A percentile compares a stretch with the other conserved stretches of the same genome.
Conservation (phyloP, 2,888 invertebrate genomes). For the Agriotes lineatus region DNA sequence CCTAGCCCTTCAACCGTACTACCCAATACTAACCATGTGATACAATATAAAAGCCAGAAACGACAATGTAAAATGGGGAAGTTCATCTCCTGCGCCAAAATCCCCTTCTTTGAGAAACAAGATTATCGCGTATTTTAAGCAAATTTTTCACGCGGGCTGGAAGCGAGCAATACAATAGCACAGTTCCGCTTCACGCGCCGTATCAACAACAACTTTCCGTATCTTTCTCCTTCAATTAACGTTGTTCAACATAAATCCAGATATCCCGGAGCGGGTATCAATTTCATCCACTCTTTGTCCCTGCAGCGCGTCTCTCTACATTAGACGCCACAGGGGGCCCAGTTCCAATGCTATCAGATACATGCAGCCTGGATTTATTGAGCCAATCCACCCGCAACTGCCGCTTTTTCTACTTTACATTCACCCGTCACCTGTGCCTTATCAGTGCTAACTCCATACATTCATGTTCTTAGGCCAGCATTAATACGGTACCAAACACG, state of each 20-base stretch:
- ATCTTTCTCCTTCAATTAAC: slow-evolving; percentile 18
- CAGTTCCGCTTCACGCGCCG: too few relatives aligned
- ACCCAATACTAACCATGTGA: too few relatives aligned
- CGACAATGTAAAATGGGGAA: too few relatives aligned
- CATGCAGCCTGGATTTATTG: slow-evolving; percentile 38
- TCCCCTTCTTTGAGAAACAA: too few relatives aligned
- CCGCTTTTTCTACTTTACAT: slow-evolving; percentile 31
- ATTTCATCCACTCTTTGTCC: slow-evolving; percentile 33
- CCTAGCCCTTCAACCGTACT: too few relatives aligned
- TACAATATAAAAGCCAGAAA: too few relatives aligned
- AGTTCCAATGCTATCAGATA: slow-evolving; percentile 40
- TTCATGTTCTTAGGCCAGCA: neutral
- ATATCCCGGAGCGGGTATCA: slow-evolving; percentile 28
- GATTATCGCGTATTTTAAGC: too few relatives aligned
- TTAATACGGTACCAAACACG: slow-evolving; percentile 3
- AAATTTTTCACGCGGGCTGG: too few relatives aligned
- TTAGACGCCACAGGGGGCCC: slow-evolving; percentile 33
- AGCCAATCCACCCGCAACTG: slow-evolving; percentile 31
- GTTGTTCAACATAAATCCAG: slow-evolving; percentile 19
- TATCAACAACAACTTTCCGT: too few relatives aligned
- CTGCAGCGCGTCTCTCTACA: slow-evolving; percentile 27
- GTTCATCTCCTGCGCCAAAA: too few relatives aligned
- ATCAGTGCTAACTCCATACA: slow-evolving; percentile 23
- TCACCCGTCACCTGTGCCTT: slow-evolving; percentile 25
- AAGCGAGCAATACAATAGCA: too few relatives aligned